phyloP scores from a whole-genome alignment of 2,797 vertebrate species.

The Corythornis leucogaster region DNA sequence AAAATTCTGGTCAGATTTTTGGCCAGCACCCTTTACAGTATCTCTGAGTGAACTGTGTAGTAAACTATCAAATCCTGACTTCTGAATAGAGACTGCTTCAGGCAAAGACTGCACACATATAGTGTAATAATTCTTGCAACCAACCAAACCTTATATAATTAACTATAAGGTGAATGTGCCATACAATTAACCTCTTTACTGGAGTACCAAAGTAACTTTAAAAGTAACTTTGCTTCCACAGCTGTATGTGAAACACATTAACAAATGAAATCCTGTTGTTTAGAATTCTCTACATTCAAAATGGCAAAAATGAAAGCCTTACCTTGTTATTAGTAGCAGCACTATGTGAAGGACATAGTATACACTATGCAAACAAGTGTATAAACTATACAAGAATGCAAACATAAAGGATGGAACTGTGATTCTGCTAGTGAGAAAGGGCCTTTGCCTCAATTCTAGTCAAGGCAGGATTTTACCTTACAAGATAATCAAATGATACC shows the following conservation, averaged over 20 bases:
- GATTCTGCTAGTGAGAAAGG: background rate
- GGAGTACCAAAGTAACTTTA: background rate
- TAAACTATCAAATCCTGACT: background rate
- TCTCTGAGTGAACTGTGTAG: background rate
- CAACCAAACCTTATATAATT: background rate
- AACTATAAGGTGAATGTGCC: background rate
- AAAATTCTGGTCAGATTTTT: too few species aligned
- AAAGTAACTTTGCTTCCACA: background rate
- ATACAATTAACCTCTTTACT: background rate
- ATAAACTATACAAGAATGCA: too few species aligned
- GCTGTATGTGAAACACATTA: background rate
- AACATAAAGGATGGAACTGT: background rate
- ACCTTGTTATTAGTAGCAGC: background rate
- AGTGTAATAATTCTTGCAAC: background rate
- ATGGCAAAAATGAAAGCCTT: background rate
- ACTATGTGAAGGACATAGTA: background rate
- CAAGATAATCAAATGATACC: background rate
- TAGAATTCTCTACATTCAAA: background rate
- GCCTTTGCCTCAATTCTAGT: background rate
- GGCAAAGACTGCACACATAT: background rate
- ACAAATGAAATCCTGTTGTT: background rate
- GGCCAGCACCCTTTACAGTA: background rate
- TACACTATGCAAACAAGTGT: too few species aligned
- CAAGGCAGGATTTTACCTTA: background rate
- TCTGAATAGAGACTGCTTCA: background rate